A percentile compares a stretch with the other conserved stretches of the same genome.
phyloP scores from a whole-genome alignment of 2,113 vertebrate genomes.

The rat (Rattus norvegicus) region GRCr8 NC_086030.1:26988501-26989000 shows the following conservation, averaged over 20 bases:
- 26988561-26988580: no score
- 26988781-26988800: not conserved
- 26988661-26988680: not conserved
- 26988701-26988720: not conserved
- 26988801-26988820: no score
- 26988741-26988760: not conserved
- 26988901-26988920: not conserved
- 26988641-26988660: not conserved
- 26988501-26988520: no score
- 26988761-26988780: not conserved
- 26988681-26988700: not conserved
- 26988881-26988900: not conserved
- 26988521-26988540: no score
- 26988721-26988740: not conserved
- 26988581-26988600: no score
- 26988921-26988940: not conserved
- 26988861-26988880: not conserved
- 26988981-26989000: not conserved
- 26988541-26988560: no score
- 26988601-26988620: no score
- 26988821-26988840: no score
- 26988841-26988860: no score
- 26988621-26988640: no score
- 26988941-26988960: not conserved
- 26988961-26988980: not conserved